phyloP scores from a whole-genome alignment of 2,888 invertebrate species.

The Julus scandinavius region DNA sequence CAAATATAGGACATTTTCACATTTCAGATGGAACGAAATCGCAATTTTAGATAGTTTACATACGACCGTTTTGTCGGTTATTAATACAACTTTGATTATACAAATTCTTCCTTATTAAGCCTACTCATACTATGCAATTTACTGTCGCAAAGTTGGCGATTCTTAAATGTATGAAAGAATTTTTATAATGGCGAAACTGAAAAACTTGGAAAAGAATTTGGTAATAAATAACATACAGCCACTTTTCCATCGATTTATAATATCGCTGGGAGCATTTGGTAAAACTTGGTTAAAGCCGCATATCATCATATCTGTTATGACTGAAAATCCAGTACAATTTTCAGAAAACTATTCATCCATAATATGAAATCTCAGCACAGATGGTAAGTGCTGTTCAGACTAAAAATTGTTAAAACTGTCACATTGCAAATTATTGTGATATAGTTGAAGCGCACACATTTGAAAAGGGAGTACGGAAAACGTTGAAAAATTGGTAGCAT shows the following conservation, averaged over 20 bases:
- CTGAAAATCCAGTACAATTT: neutral
- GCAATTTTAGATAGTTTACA: neutral
- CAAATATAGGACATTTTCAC: slow-evolving; percentile 13
- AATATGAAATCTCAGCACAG: too few relatives aligned
- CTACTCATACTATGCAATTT: neutral
- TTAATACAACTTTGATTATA: neutral
- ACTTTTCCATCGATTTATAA: neutral
- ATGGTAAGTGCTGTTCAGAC: neutral
- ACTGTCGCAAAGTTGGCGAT: neutral
- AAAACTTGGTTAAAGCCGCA: neutral
- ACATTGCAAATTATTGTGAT: neutral
- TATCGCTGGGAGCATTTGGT: neutral
- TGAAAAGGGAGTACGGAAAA: too few relatives aligned
- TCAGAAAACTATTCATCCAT: neutral
- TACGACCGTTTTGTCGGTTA: neutral
- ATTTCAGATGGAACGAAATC: slow-evolving; percentile 3
- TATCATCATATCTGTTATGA: neutral
- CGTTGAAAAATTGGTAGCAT: neutral
- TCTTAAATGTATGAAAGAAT: neutral
- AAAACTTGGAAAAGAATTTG: neutral
- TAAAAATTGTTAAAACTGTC: neutral
- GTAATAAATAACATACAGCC: neutral
- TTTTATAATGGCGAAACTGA: neutral
- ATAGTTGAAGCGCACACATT: too few relatives aligned
- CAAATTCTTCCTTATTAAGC: neutral